Base-by-base conservation (phyloP, 2,113 vertebrate genomes). In the Hydrochoerus hydrochaeris region DNA sequence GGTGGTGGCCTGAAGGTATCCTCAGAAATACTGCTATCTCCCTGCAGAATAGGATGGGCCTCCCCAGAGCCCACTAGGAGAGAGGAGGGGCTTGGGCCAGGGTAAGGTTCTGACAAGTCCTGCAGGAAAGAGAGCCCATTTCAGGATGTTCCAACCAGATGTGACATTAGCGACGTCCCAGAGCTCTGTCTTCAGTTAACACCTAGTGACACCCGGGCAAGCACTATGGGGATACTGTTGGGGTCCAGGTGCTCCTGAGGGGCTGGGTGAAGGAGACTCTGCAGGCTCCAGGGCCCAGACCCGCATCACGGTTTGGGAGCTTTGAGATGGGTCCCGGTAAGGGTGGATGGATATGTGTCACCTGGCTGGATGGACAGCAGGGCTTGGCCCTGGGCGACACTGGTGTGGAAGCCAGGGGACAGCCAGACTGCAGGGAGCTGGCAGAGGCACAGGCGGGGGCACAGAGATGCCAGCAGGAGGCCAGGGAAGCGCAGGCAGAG, bases 41-140 rank as follows among this genome's bases (percentile, higher is more conserved):
- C 4, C 63, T 46, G 41, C 41, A 28, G 1, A 0, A 35, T 4
- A 52, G 26, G 26, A 7, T 41, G 41, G 0, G 1, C 35, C 3
- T 38, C 16, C 52, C 10, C 3, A 26, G 5, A 91, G 17, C 57
- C 5, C 7, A 4, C 26, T 26, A 9, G 0, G 1, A 57, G 44
- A 91, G 63, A 52, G n/a, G 28, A 77, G 16, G 38, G 0, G 0
- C 57, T 95, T 89, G 60, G 60, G 16, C 26, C 57, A 52, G 57
- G 52, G 38, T 78, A 17, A 20, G 10, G 10, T 32, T 17, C 93
- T 41, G 69, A 85, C 57, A 49, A 78, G 80, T 84, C 60, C 73
- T 78, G 63, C 52, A 0, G 0, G 6, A 4, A 44, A 41, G 60
- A 88, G 14, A 16, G 46, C 30, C 35, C 0, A 12, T 46, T 35